phyloP scores from a whole-genome alignment of 2,888 invertebrate genomes.

The Apamea monoglypha region DNA sequence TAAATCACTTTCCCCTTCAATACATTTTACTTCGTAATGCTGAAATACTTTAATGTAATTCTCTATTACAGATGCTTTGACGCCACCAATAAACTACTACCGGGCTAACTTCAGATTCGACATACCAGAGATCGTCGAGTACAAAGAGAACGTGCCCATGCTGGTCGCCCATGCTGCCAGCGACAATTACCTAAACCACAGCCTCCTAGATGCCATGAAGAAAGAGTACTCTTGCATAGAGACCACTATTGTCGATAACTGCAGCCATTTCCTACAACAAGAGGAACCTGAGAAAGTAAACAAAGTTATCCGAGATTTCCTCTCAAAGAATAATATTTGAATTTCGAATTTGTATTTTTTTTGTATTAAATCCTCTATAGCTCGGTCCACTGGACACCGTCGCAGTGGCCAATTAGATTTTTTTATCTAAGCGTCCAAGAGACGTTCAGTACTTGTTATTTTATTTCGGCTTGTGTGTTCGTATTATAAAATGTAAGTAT shows the following conservation, averaged over 20 bases:
- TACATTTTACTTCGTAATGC: not conserved
- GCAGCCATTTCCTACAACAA: conserved; percentile 90
- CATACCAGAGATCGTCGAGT: conserved; percentile 70
- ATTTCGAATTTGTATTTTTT: not conserved
- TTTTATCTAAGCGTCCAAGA: not conserved
- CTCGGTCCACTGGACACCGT: not conserved
- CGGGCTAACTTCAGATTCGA: conserved; percentile 83
- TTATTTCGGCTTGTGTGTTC: conserved; percentile 6
- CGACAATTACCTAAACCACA: conserved; percentile 80
- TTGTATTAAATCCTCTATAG: too few species aligned
- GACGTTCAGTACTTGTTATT: conserved; percentile 1
- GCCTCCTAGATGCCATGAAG: conserved; percentile 78
- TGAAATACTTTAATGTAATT: not conserved
- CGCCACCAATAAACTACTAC: conserved; percentile 90
- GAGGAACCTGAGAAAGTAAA: conserved; percentile 89
- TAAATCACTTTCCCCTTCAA: too few species aligned
- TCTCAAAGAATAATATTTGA: conserved; percentile 78
- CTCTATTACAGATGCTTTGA: conserved; percentile 86
- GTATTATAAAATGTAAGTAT: conserved; percentile 24
- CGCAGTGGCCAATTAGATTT: not conserved
- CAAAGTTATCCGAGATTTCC: conserved; percentile 86
- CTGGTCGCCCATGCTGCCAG: conserved; percentile 84
- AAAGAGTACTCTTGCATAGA: conserved; percentile 83
- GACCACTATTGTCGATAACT: conserved; percentile 82
- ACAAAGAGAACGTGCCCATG: conserved; percentile 82